These are phyloP conservation scores for Rhingia rostrata DNA, from an alignment of 2,888 invertebrate species.

Conservation along the genomic window DNA sequence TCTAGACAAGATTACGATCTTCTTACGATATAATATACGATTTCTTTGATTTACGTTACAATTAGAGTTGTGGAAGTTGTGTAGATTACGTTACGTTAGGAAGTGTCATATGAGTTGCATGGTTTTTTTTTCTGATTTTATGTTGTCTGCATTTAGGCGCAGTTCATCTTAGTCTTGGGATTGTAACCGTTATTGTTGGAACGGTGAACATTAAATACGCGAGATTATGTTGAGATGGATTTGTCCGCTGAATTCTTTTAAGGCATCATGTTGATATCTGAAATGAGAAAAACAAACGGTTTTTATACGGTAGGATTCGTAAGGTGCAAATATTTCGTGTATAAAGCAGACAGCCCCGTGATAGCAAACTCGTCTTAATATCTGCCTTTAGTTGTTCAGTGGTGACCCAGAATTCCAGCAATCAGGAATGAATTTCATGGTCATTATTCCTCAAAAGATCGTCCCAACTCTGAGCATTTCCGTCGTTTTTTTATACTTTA, in stretches of 20 bases:
- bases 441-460: too few species aligned
- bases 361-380: too few species aligned
- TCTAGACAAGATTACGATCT: background rate
- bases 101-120: constrained; percentile 45
- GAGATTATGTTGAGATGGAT: background rate
- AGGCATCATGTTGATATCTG: constrained; percentile 62
- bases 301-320: too few species aligned
- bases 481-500: too few species aligned
- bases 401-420: too few species aligned
- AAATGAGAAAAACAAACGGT: constrained; percentile 16
- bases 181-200: constrained; percentile 48
- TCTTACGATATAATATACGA: constrained; percentile 21
- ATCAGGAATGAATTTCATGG: too few species aligned
- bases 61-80: constrained; percentile 16
- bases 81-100: constrained; percentile 30
- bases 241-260: constrained; percentile 44
- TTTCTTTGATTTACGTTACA: background rate
- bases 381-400: too few species aligned
- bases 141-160: constrained; percentile 50
- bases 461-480: too few species aligned
- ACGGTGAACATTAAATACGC: constrained; percentile 7
- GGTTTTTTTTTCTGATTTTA: too few species aligned
- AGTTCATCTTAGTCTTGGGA: constrained; percentile 42
- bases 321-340: too few species aligned
- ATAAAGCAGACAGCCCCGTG: too few species aligned